Base-by-base conservation (phyloP, 2,888 invertebrate genomes). In the Abscondita cerata region DNA sequence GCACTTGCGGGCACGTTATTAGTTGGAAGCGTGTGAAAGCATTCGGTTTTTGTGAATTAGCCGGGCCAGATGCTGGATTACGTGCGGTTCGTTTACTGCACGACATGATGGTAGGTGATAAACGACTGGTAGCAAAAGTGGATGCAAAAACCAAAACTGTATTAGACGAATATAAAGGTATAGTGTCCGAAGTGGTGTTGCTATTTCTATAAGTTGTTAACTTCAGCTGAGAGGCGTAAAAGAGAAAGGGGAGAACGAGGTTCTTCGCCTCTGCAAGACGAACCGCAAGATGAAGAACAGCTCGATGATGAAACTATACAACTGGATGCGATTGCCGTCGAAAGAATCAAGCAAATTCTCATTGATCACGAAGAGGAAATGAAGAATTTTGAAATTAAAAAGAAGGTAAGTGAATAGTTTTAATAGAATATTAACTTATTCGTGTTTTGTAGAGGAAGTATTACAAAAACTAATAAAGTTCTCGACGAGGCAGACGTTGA, bases 1-100 rank as follows among this genome's bases (percentile, higher is more conserved):
- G 91, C 76, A 90, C 95, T 55, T 98, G 98, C 83, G 99, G 99
- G 2, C 90, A 91, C 64, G 96, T 99, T 51, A 85, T 95, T 11
- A 93, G 92, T 72, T 99, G 99, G 99, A 98, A 98, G 82, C 87
- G 98, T 62, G 97, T 98, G 13, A 95, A 96, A 78, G 95, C 95
- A 1, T 98, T 98, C 82, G 98, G 98, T 8, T 99, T 98, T 83
- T 96, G 98, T 83, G 98, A 98, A 83, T 95, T 95, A 81, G 95
- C 93, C 69, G 91, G 93, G 60, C 97, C 98, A 13, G 96, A 97
- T 82, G 93, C 97, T 15, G 98, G 98, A 38, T 84, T 98, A 70
- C 86, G 98, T 68, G 96, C 98, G 68, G 95, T 99, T 67, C 83
- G 95, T 44, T 83, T 99, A 68, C 85, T 99, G 25, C 96, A 98